phyloP scores from a whole-genome alignment of 2,888 invertebrate genomes.

The Parnassius mnemosyne region DNA sequence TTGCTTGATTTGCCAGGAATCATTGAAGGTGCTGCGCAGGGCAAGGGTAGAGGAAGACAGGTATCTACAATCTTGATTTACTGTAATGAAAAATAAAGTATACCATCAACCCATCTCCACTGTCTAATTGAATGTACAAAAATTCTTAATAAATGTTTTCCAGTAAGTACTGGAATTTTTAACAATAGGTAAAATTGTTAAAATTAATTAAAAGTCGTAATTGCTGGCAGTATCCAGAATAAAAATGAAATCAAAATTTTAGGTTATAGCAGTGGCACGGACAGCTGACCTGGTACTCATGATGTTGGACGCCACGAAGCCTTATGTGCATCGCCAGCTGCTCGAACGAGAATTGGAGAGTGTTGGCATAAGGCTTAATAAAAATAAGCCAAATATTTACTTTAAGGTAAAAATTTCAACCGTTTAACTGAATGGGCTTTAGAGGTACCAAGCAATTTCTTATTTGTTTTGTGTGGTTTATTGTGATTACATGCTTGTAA shows the following conservation, averaged over 20 bases:
- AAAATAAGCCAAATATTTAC: conserved; percentile 97
- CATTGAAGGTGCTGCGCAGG: conserved; percentile 98
- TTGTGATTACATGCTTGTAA: no score
- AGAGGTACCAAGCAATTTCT: no score
- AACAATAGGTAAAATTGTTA: no score
- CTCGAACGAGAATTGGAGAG: conserved; percentile 97
- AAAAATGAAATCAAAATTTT: conserved; percentile 20
- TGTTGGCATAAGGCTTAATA: conserved; percentile 98
- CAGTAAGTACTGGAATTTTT: no score
- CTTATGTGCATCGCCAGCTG: conserved; percentile 95
- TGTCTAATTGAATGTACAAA: no score
- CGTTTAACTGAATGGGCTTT: no score
- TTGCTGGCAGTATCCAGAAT: no score
- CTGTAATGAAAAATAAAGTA: no score
- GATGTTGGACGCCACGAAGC: conserved; percentile 99
- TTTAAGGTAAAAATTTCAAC: conserved; percentile 87
- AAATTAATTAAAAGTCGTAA: no score
- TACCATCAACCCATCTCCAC: no score
- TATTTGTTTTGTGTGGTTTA: no score
- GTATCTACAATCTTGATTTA: conserved; percentile 44
- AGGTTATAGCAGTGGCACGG: conserved; percentile 98
- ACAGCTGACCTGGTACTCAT: conserved; percentile 98
- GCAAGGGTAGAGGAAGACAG: conserved; percentile 94
- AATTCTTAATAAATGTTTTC: no score
- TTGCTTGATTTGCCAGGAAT: conserved; percentile 99